Evolutionary conservation across 2,888 invertebrate species (phyloP).

Genomic region (Saturnia pavonia): DNA sequence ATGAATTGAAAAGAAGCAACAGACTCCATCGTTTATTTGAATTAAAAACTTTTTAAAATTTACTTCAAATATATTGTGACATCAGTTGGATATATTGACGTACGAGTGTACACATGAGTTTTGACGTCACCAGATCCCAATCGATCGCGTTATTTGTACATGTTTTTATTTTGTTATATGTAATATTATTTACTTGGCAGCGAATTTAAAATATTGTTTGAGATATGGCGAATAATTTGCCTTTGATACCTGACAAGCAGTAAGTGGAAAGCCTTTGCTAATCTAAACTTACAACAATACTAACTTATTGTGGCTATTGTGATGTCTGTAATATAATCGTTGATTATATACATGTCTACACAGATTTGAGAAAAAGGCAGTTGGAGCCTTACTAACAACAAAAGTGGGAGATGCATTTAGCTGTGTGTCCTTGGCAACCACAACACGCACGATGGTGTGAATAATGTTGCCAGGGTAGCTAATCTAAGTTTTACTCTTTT

Average conservation of each 20-base stretch:
- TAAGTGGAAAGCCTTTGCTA: conserved; percentile 22
- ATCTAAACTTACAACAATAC: background rate
- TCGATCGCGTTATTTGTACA: background rate
- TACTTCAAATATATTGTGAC: background rate
- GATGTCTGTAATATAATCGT: too few relatives aligned
- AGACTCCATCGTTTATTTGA: background rate
- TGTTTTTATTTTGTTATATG: background rate
- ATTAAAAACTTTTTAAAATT: background rate
- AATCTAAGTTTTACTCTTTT: too few relatives aligned
- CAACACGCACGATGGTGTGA: too few relatives aligned
- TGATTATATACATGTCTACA: too few relatives aligned
- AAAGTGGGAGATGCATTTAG: too few relatives aligned
- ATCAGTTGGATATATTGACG: background rate
- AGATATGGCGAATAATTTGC: conserved; percentile 39
- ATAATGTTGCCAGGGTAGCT: too few relatives aligned
- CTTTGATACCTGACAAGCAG: conserved; percentile 42
- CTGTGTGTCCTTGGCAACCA: too few relatives aligned
- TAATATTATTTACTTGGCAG: background rate
- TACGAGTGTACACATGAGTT: background rate
- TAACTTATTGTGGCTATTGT: too few relatives aligned
- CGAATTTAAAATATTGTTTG: background rate
- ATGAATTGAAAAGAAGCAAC: background rate
- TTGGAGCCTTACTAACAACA: too few relatives aligned
- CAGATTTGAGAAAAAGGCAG: too few relatives aligned
- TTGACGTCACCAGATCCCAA: background rate